Evolutionary conservation across 1,140 invertebrate genomes (phyloP), one percentile per base, ranked within the genome.

Genomic region (Calephelis virginiensis): DNA sequence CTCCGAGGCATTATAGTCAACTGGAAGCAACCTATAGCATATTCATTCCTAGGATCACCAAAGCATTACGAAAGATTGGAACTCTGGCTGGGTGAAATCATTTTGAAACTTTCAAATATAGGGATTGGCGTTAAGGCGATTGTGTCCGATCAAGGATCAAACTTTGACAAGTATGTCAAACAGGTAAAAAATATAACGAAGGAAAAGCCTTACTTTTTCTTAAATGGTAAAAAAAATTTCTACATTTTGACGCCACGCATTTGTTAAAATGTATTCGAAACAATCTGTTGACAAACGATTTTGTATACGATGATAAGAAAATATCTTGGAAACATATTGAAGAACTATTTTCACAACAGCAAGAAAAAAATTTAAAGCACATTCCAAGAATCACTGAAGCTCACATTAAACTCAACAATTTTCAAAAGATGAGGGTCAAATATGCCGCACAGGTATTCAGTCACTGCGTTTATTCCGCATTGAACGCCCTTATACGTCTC

Each of bases 201-300:
- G 38, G 63, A 72, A 28, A 70, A 74, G 46, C 72, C 69, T 5
- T 77, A 73, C 64, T 79, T 75, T 67, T 48, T 53, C 6, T 45
- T 73, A 8, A 61, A 74, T 60, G 59, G 68, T 10, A 60, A 53
- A 38, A 71, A 70, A 71, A 59, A 71, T 47, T 79, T 72, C 63
- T 78, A 73, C 47, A 67, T 77, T 40, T 78, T 74, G 75, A 81
- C 64, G 63, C 66, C 2, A 73, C 72, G 17, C 72, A 76, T 69
- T 69, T 48, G n/a, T 12, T 48, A 1, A 76, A 76, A 64, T 69
- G 67, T 47, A 48, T 71, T 6, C 60, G 76, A 37, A 78, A 74
- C 66, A 71, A 78, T 64, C 67, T 80, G 11, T 59, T 76, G 7
- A 64, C 67, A 70, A 68, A 48, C 46, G 46, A 48, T 48, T 48